phyloP scores from a whole-genome alignment of 2,888 invertebrate species.

The Ectropis crepuscularia region DNA sequence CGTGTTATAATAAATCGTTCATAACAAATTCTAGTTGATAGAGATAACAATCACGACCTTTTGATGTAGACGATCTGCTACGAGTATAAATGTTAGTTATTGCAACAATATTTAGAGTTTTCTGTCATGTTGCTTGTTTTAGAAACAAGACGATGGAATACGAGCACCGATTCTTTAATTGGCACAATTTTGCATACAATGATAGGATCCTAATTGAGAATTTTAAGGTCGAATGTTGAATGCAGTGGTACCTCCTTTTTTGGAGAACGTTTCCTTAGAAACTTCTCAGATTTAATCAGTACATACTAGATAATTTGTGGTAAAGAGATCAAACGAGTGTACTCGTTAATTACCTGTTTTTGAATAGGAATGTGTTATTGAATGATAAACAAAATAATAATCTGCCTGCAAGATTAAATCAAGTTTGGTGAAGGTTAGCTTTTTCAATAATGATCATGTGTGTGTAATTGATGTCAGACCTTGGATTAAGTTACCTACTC shows the following conservation, averaged over 20 bases:
- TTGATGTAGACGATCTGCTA: background rate
- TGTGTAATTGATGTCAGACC: too few species aligned
- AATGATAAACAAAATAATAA: too few species aligned
- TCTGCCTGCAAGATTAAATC: too few species aligned
- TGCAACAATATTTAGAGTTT: slow-evolving; percentile 4
- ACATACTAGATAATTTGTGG: background rate
- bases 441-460: too few species aligned
- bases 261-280: background rate
- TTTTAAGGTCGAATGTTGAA: slow-evolving; percentile 19
- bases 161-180: slow-evolving; percentile 8
- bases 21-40: background rate
- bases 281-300: slow-evolving; percentile 4
- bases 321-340: too few species aligned
- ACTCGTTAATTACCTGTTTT: too few species aligned
- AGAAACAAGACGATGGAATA: background rate
- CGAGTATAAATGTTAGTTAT: too few species aligned
- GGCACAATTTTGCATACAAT: slow-evolving; percentile 30
- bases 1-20: background rate
- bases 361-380: too few species aligned
- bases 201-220: slow-evolving; percentile 20
- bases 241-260: slow-evolving; percentile 6
- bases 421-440: too few species aligned
- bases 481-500: too few species aligned
- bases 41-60: background rate
- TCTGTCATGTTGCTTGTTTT: slow-evolving; percentile 1